A percentile compares a stretch with the other conserved stretches of the same genome.
phyloP scores from a whole-genome alignment of 2,888 invertebrate genomes.

The Pyrochroa serraticornis region DNA sequence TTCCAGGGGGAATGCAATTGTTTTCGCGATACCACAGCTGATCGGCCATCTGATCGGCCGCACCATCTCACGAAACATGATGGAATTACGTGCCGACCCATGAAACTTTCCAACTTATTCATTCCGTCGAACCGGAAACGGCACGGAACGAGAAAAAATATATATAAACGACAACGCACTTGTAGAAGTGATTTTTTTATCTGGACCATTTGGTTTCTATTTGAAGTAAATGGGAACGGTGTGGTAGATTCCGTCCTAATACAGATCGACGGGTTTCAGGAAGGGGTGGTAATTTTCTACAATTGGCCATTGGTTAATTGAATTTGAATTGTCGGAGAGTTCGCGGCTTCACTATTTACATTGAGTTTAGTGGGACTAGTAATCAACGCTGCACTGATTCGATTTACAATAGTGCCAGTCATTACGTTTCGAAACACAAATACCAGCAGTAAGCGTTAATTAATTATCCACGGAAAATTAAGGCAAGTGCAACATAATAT shows the following conservation, averaged over 20 bases:
- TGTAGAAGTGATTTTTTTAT: slow-evolving; percentile 19
- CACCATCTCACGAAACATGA: too few relatives aligned
- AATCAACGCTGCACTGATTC: slow-evolving; percentile 24
- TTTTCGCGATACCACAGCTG: too few relatives aligned
- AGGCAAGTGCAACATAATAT: too few relatives aligned
- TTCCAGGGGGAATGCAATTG: too few relatives aligned
- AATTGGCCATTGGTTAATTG: slow-evolving; percentile 28
- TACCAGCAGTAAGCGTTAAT: too few relatives aligned
- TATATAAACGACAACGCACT: slow-evolving; percentile 2
- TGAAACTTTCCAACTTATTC: too few relatives aligned
- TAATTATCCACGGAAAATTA: too few relatives aligned
- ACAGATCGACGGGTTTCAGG: slow-evolving; percentile 1
- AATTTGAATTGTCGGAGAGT: slow-evolving; percentile 28
- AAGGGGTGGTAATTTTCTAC: slow-evolving; percentile 5
- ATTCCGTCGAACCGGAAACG: too few relatives aligned
- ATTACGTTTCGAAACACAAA: slow-evolving; percentile 8
- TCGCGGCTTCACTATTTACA: slow-evolving; percentile 24
- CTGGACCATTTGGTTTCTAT: slow-evolving; percentile 23
- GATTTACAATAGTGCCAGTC: slow-evolving; percentile 8
- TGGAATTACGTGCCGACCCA: too few relatives aligned
- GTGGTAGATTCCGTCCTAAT: slow-evolving; percentile 15
- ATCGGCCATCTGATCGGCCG: too few relatives aligned
- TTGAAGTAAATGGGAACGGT: slow-evolving; percentile 20
- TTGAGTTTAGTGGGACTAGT: slow-evolving; percentile 14
- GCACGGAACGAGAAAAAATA: too few relatives aligned